A percentile compares a stretch with the other conserved stretches of the same genome.
These are phyloP conservation scores for Lycophotia porphyrea DNA, from an alignment of 2,888 invertebrate genomes.

Conservation along the genomic window DNA sequence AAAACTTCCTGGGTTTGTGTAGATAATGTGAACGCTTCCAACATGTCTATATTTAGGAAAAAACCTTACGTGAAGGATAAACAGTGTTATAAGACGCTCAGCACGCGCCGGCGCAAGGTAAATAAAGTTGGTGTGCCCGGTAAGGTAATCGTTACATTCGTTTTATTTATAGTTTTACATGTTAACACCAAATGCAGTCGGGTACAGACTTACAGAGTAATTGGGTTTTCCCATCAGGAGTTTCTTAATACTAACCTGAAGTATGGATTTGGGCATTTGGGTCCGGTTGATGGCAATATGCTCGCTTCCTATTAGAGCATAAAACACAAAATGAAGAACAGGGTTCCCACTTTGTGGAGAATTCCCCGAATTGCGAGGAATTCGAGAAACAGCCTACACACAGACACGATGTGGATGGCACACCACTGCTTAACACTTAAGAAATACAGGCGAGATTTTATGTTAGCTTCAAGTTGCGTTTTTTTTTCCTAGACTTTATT, in stretches of 20 bases:
- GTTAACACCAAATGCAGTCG: constrained; percentile 1
- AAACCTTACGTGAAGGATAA: constrained; percentile 57
- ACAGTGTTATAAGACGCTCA: constrained; percentile 32
- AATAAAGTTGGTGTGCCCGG: constrained; percentile 34
- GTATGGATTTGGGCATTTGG: neutral
- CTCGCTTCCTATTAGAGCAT: neutral
- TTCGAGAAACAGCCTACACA: too few relatives aligned
- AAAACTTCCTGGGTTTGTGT: constrained; percentile 75
- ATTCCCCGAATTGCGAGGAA: too few relatives aligned
- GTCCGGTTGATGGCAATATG: neutral
- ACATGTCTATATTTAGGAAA: constrained; percentile 68
- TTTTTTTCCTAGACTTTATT: neutral
- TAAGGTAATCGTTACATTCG: constrained; percentile 40
- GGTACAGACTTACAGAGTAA: neutral
- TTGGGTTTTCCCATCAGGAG: neutral
- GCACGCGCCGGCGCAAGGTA: constrained; percentile 37
- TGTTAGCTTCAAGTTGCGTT: neutral
- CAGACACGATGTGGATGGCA: neutral
- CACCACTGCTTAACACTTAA: neutral
- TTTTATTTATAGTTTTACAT: constrained; percentile 30
- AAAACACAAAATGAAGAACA: too few relatives aligned
- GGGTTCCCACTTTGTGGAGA: too few relatives aligned
- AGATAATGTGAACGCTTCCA: constrained; percentile 65
- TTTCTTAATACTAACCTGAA: neutral
- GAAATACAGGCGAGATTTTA: neutral